These are phyloP conservation scores for Pogonomyrmex barbatus DNA, from an alignment of 1,140 invertebrate genomes.

Conservation along the genomic window DNA sequence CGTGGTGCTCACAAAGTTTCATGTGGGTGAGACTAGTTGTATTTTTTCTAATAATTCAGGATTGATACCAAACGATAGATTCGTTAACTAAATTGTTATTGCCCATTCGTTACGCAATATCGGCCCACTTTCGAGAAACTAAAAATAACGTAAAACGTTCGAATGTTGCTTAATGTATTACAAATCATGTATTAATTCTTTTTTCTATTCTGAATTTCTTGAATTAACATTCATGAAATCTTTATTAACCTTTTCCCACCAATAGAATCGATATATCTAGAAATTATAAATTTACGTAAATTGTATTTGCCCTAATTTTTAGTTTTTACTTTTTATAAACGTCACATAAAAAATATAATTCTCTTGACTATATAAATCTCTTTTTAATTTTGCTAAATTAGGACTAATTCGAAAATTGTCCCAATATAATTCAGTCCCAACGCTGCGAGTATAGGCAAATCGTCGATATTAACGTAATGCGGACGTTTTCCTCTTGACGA, in stretches of 20 bases:
- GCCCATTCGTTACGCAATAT: neutral
- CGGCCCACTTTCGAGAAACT: neutral
- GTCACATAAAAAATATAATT: neutral
- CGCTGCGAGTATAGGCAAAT: neutral
- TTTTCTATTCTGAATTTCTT: neutral
- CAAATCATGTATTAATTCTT: neutral
- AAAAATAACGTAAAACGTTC: conserved; percentile 22
- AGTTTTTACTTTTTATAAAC: neutral
- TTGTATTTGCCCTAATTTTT: neutral
- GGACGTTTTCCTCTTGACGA: neutral
- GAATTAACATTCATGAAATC: neutral
- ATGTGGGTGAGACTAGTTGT: neutral
- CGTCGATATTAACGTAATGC: neutral
- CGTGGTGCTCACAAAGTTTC: conserved; percentile 16
- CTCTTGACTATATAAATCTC: neutral
- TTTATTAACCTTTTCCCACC: neutral
- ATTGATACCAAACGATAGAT: neutral
- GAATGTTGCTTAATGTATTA: neutral
- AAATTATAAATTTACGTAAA: neutral
- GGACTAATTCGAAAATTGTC: neutral
- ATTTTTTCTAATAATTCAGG: conserved; percentile 40
- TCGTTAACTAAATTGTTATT: conserved; percentile 22
- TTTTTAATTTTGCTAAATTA: neutral
- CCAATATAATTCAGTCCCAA: neutral
- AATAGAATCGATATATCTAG: neutral